Evolutionary conservation across 2,888 invertebrate genomes (phyloP), one percentile per base, ranked within the genome.

Genomic region (Caenorhabditis angaria): DNA sequence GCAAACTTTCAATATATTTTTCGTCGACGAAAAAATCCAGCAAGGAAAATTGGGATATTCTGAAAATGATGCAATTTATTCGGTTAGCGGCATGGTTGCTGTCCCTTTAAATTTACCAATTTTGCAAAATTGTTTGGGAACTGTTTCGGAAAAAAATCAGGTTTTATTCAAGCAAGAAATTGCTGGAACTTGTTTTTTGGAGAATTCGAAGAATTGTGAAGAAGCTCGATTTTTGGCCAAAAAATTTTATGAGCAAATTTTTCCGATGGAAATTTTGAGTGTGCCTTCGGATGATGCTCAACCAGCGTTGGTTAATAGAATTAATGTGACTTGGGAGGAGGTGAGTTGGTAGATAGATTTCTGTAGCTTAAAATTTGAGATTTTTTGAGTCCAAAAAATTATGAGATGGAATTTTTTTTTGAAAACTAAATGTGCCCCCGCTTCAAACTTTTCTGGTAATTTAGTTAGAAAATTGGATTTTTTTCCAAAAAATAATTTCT

Each of bases 311-410:
- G 69, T 73, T 6, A 48, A 32, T 1, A 61, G 61, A 55, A 24
- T 51, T 0, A 73, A 73, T 27, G 69, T 65, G 0, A 61, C 69
- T 3, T 73, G 73, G 73, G 69, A 73, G 27, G 60, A 64, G 24
- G 65, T 59, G 12, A 10, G 18, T 6, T 10, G 14, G 20, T 55
- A 0, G 6, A n/a, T 18, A 32, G 27, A 1, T 8, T 35, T 8
- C 10, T 22, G 20, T 24, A 20, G 27, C 20, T 54, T 20, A 28
- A 8, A 48, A n/a, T 5, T 18, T 18, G 18, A 41, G 18, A 41
- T 41, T 18, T 18, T 41, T 41, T 12, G 10, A 6, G 14, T 41
- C 18, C 32, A 32, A 32, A 32, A 32, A 32, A 32, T 8, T 10
- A 32, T 5, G 10, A 32, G 10, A 12, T 12, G 6, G 32, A 5